Evolutionary conservation across 2,888 invertebrate genomes (phyloP).

Genomic region (Caenorhabditis sp.): DNA sequence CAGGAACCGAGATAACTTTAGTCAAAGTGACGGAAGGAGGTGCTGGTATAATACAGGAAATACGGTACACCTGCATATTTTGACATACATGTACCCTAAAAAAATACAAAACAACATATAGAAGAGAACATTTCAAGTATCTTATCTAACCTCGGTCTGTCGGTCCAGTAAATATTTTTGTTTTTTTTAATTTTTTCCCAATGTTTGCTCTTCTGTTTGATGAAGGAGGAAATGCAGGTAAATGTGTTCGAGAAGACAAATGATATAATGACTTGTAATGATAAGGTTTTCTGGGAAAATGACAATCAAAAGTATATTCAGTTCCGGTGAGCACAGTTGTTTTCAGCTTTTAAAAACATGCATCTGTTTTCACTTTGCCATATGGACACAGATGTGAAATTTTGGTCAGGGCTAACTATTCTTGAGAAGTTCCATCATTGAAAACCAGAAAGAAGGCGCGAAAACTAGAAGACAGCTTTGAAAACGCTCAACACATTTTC

Average conservation of each 20-base stretch:
- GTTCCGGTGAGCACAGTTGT: not conserved
- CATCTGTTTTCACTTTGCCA: too few species aligned
- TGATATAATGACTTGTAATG: not conserved
- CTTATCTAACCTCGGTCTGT: constrained; percentile 50
- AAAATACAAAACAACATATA: constrained; percentile 10
- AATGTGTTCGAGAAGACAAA: constrained; percentile 15
- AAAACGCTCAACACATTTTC: not conserved
- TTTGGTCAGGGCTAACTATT: not conserved
- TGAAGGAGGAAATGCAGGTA: constrained; percentile 20
- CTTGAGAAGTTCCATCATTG: too few species aligned
- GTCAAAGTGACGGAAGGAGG: too few species aligned
- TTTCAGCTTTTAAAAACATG: too few species aligned
- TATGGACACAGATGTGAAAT: not conserved
- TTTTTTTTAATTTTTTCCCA: constrained; percentile 37
- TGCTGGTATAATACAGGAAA: not conserved
- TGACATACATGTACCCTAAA: not conserved
- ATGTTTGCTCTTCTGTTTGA: constrained; percentile 50
- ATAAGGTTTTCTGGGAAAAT: not conserved
- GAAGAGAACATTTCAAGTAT: constrained; percentile 53
- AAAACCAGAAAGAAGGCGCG: too few species aligned
- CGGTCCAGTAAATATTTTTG: constrained; percentile 58
- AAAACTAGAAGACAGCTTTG: not conserved
- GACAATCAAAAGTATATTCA: not conserved
- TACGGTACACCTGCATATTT: not conserved
- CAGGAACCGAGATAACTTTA: too few species aligned